Conservation (phyloP, 2,888 invertebrate genomes). For the Marasmarcha lunaedactyla region DNA sequence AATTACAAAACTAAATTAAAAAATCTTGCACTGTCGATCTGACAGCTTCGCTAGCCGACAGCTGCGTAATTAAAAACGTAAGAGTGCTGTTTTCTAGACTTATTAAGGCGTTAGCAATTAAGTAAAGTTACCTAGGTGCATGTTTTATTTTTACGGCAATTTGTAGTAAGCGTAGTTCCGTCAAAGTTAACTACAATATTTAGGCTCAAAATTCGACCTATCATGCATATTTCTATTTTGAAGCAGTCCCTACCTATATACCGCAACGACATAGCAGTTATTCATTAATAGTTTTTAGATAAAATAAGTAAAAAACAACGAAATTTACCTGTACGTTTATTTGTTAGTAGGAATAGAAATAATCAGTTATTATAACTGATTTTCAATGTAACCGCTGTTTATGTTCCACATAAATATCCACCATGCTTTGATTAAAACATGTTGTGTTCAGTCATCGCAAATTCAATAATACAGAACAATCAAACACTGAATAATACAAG, state of each 20-base stretch:
- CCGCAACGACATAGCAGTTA: too few species aligned
- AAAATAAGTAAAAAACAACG: too few species aligned
- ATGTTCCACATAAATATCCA: background rate
- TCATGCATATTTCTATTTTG: too few species aligned
- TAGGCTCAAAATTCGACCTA: too few species aligned
- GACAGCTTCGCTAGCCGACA: slow-evolving; percentile 25
- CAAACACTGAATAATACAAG: slow-evolving; percentile 22
- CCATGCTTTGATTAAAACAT: background rate
- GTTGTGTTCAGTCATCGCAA: slow-evolving; percentile 10
- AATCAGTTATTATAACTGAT: too few species aligned
- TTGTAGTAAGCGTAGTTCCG: too few species aligned
- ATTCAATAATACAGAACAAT: slow-evolving; percentile 17
- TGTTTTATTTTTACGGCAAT: too few species aligned
- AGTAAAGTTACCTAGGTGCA: background rate
- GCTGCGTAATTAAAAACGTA: slow-evolving; percentile 40
- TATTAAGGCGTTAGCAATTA: slow-evolving; percentile 7
- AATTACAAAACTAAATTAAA: slow-evolving; percentile 48
- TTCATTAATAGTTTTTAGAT: too few species aligned
- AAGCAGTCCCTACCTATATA: too few species aligned
- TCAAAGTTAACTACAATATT: too few species aligned
- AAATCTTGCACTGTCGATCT: slow-evolving; percentile 24
- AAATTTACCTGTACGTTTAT: too few species aligned
- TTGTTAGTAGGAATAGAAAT: too few species aligned
- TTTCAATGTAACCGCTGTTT: background rate
- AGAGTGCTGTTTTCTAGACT: slow-evolving; percentile 23